phyloP scores from a whole-genome alignment of 2,797 vertebrate genomes.

The Phataginus tetradactyla region DNA sequence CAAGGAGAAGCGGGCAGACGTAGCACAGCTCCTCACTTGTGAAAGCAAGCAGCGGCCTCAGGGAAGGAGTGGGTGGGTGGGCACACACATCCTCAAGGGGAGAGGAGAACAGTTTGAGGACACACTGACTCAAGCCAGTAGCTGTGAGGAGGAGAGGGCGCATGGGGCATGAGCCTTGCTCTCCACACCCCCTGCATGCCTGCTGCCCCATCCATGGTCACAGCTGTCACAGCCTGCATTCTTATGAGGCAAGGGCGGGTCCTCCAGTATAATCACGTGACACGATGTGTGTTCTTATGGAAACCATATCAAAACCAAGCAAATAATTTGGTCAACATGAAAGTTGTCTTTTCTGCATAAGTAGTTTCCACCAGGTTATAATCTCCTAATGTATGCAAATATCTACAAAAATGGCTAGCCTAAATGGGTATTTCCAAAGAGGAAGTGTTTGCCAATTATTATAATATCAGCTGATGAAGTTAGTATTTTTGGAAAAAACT shows the following conservation, averaged over 20 bases:
- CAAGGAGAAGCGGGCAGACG: not conserved
- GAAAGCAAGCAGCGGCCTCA: not conserved
- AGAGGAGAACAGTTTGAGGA: not conserved
- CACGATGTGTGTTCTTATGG: not conserved
- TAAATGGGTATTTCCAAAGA: slow-evolving; percentile 60
- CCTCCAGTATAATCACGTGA: not conserved
- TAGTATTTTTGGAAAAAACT: slow-evolving; percentile 49
- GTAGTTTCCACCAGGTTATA: not conserved
- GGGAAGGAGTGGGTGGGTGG: not conserved
- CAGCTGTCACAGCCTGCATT: not conserved
- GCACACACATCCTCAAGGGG: too few relatives aligned
- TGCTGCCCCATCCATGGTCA: not conserved
- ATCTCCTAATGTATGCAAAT: slow-evolving; percentile 9
- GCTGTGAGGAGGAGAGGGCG: not conserved
- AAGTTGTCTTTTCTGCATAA: not conserved
- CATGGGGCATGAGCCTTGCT: not conserved
- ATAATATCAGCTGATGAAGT: not conserved
- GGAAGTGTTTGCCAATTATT: slow-evolving; percentile 59
- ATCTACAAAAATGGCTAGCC: slow-evolving; percentile 10
- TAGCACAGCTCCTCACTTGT: not conserved
- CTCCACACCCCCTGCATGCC: too few relatives aligned
- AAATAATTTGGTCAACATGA: slow-evolving; percentile 8
- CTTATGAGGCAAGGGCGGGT: not conserved
- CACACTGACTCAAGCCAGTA: not conserved
- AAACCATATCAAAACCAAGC: not conserved